Base-by-base conservation (phyloP, 53 echinoderm and acorn worm genomes). In the Crossaster papposus region DNA sequence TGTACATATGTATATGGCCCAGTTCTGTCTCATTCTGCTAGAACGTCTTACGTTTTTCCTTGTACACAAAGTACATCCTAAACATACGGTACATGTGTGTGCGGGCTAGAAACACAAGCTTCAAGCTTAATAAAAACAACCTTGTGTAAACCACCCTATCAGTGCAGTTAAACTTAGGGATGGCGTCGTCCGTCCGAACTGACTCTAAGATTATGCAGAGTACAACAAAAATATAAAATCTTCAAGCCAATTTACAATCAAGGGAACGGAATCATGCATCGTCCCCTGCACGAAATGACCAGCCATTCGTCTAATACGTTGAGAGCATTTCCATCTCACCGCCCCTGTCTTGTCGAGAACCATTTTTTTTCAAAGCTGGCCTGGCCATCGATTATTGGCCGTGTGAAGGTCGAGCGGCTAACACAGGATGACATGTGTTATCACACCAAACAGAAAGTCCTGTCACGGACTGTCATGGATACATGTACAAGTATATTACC, bases 311-410 rank as follows among this genome's bases (percentile, higher is more conserved):
- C n/a, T 68, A 9, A 23, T 26, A 68, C 4, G n/a, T 68, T 68
- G 68, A 68, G 68, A 68, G 17, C 28, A 26, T n/a, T 28, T 68
- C 68, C 22, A 1, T 68, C 68, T 23, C 17, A 3, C 58, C 58
- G 17, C 58, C 58, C 22, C 58, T 79, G 35, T 81, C 15, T 10
- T 51, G 11, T 81, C 2, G 29, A 31, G 22, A 12, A 6, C 8
- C 36, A 35, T 81, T 23, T 20, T 80, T 80, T 80, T 34, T 81
- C 31, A 68, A 68, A 68, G 24, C 68, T 6, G 36, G 31, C 23
- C 9, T 1, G 58, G 81, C 33, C n/a, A 62, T 58, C 34, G 81
- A 81, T 81, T 62, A 81, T 64, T 81, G 81, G 31, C 63, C 26
- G 54, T 62, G 51, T 62, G 64, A 35, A 30, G 81, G 64, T 22